Conservation (phyloP, 1,140 invertebrate genomes). For the Calliopsis andreniformis region DNA sequence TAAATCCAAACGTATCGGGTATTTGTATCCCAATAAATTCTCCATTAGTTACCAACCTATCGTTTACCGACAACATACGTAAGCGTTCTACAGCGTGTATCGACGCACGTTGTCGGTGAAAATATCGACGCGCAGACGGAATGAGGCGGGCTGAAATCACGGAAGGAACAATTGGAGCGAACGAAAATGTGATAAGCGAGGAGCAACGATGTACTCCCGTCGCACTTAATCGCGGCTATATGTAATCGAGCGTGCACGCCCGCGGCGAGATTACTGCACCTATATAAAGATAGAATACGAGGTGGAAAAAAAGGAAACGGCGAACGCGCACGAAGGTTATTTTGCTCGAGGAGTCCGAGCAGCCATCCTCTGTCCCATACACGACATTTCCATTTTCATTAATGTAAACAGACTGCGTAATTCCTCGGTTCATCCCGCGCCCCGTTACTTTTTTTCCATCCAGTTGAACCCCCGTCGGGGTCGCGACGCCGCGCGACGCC, state of each 20-base stretch:
- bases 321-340: constrained; percentile 19
- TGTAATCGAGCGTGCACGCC: constrained; percentile 44
- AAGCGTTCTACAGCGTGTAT: no score
- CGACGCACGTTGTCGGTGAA: not conserved
- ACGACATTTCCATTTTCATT: constrained; percentile 47
- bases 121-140: not conserved
- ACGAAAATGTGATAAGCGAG: constrained; percentile 41
- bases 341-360: not conserved
- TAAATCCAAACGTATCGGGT: no score
- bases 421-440: constrained; percentile 28
- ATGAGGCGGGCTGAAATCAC: not conserved
- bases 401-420: constrained; percentile 42
- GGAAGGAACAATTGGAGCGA: constrained; percentile 42
- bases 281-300: constrained; percentile 16
- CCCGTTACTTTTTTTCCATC: constrained; percentile 2
- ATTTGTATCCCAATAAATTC: no score
- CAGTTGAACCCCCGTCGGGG: not conserved
- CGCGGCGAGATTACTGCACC: constrained; percentile 7
- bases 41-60: no score
- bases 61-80: no score
- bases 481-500: constrained; percentile 15
- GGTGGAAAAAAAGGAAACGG: constrained; percentile 53
- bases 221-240: constrained; percentile 38
- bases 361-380: not conserved
- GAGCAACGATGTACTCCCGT: constrained; percentile 36